Evolutionary conservation across 2,797 vertebrate species (phyloP), one percentile per base, ranked within the genome.

Genomic region (Toxotes lorentzi): DNA sequence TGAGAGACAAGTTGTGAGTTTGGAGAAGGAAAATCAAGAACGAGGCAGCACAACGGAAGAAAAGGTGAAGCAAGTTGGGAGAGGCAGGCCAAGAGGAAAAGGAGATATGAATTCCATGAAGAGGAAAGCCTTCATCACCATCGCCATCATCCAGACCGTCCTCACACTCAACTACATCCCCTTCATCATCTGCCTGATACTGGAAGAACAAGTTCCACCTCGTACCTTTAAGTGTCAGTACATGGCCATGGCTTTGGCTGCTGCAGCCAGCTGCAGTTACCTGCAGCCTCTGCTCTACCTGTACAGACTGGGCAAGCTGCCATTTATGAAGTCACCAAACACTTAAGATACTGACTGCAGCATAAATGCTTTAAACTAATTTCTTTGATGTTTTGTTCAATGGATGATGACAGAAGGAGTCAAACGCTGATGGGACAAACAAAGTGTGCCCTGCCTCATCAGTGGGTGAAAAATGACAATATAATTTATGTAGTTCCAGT

Each of bases 231-330:
- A 30, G 17, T 82, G 83, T 65, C 71, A 85, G 51, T 50, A 19
- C 1, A 0, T 0, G 9, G 0, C 40, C 23, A 0, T 72, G 24
- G n/a, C 21, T 43, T 0, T 73, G 0, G 70, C 79, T 35, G 75
- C 83, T 45, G 57, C 51, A 27, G 0, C 1, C n/a, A 41, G 75
- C 71, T 70, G 70, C 2, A 56, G 48, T 53, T 85, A 60, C 58
- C n/a, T 85, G 70, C 79, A 85, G 50, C 83, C 83, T 54, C 66
- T 85, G 50, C 71, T 85, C 45, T 78, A 81, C 61, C 78, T 81
- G 75, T 51, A 78, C 70, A 75, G 27, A 10, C 47, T 78, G 66
- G 57, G 75, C 43, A 38, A 17, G 53, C 69, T 84, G 51, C 53
- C 70, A 1, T 60, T 65, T 9, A 34, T 7, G 21, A 67, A 0